Evolutionary conservation across 2,113 vertebrate genomes (phyloP), one percentile per base, ranked within the genome.

Genomic region (Boulengeromyrus knoepffleri): DNA sequence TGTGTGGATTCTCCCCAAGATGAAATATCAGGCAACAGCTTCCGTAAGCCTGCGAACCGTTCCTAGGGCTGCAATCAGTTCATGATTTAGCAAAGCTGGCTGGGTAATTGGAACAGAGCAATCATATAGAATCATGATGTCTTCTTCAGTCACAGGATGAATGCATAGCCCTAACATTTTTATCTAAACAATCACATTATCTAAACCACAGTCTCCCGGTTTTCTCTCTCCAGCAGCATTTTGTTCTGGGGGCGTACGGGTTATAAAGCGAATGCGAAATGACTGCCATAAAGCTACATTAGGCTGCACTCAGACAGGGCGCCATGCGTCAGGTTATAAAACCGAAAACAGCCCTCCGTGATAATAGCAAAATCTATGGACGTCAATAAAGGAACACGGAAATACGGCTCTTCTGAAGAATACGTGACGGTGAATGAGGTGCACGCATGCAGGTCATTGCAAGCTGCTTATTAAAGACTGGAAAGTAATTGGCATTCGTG

Each of bases 111-210:
- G 17, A 24, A 42, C 83, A 85, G 83, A 85, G 83, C 42, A 42
- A 85, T 47, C 83, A 85, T 46, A 85, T 85, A 42, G 42, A 85
- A 85, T 85, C 39, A 42, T 47, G 39, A 85, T 85, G 83, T 85
- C 83, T 85, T 85, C 83, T n/a, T 85, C 42, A 85, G 83, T 85
- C 83, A 24, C 8, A 45, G 42, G 39, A 85, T 42, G 45, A 85
- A 85, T 47, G 83, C 45, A 42, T 85, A 85, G 46, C 7, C 36
- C 9, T n/a, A 47, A 46, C 24, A 46, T 47, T 85, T 85, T 85
- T 45, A 85, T 85, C 39, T 42, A 83, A 85, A 85, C 45, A 85
- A 87, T 87, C 49, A 53, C 50, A 87, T 87, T 52, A 87, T 19
- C 85, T 53, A 87, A 53, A 39, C n/a, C 24, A 39, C 85, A 50